Evolutionary conservation across 2,888 invertebrate species (phyloP).

Genomic region (Lycaena phlaeas): DNA sequence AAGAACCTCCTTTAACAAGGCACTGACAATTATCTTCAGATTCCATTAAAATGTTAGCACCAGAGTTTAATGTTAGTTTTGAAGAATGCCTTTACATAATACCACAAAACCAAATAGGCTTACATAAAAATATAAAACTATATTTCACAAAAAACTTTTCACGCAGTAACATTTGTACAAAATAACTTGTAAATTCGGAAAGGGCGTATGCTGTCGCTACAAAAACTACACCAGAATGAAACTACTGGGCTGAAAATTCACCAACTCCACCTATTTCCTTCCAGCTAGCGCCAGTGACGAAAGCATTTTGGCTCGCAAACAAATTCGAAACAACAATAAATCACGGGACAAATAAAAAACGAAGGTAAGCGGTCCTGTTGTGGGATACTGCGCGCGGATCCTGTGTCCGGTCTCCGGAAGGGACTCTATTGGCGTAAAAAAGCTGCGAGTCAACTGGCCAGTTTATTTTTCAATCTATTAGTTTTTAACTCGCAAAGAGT

Average conservation of each 20-base stretch:
- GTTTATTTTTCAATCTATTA: slow-evolving; percentile 22
- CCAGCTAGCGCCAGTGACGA: slow-evolving; percentile 32
- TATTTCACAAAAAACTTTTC: not conserved
- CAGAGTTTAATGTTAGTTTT: no score
- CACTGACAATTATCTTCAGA: no score
- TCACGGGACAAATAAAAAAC: slow-evolving; percentile 69
- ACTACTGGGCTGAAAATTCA: slow-evolving; percentile 18
- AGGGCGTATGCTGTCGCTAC: slow-evolving; percentile 7
- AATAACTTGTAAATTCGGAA: slow-evolving; percentile 8
- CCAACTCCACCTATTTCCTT: slow-evolving; percentile 29
- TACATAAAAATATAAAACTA: not conserved
- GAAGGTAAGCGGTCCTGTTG: slow-evolving; percentile 71
- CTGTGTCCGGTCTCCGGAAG: slow-evolving; percentile 43
- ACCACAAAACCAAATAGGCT: no score
- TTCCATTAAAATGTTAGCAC: no score
- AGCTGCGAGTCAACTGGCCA: slow-evolving; percentile 54
- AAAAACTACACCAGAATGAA: slow-evolving; percentile 14
- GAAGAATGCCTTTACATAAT: no score
- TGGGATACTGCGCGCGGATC: slow-evolving; percentile 38
- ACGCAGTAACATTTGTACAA: not conserved
- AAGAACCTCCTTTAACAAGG: no score
- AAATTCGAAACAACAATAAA: slow-evolving; percentile 69
- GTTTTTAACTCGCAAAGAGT: not conserved
- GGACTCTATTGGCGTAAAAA: slow-evolving; percentile 62
- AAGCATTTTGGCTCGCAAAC: slow-evolving; percentile 56